Percentiles rank a stretch among this genome's conserved stretches.
Conservation (phyloP, 2,888 invertebrate genomes). For the Lepidocyrtoides sp. region DNA sequence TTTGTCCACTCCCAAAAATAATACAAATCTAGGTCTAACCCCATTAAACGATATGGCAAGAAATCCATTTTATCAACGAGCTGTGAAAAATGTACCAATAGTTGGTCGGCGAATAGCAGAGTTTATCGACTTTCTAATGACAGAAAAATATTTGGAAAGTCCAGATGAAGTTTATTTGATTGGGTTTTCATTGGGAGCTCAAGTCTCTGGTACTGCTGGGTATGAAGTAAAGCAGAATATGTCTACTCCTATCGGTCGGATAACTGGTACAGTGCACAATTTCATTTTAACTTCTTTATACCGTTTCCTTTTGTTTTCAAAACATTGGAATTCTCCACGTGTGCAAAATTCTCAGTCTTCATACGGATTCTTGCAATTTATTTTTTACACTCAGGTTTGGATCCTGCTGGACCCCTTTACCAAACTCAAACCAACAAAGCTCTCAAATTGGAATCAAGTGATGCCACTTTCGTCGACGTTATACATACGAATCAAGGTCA, state of each 20-base stretch:
- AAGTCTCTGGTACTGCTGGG: constrained; percentile 79
- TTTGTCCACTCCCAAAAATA: constrained; percentile 78
- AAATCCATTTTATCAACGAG: constrained; percentile 68
- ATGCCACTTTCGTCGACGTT: constrained; percentile 78
- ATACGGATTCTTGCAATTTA: too few species aligned
- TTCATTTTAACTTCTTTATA: too few species aligned
- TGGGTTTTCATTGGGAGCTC: constrained; percentile 77
- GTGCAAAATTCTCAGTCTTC: too few species aligned
- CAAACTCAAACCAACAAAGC: constrained; percentile 45
- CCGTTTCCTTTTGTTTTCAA: too few species aligned
- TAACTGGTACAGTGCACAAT: too few species aligned
- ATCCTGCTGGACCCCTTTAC: constrained; percentile 79
- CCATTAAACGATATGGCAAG: constrained; percentile 62
- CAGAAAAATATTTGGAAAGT: constrained; percentile 46
- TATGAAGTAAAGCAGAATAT: too few species aligned
- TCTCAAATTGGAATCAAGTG: constrained; percentile 56
- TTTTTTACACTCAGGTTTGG: too few species aligned
- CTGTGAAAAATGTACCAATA: constrained; percentile 77
- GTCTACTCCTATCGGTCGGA: too few species aligned
- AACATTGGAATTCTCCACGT: too few species aligned
- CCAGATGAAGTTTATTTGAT: constrained; percentile 71
- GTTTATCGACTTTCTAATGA: constrained; percentile 70
- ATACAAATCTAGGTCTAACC: too few species aligned
- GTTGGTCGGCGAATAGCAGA: constrained; percentile 77
- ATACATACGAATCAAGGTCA: constrained; percentile 77